Base-by-base conservation (phyloP, 2,888 invertebrate genomes). In the Drosophila paranaensis region DNA sequence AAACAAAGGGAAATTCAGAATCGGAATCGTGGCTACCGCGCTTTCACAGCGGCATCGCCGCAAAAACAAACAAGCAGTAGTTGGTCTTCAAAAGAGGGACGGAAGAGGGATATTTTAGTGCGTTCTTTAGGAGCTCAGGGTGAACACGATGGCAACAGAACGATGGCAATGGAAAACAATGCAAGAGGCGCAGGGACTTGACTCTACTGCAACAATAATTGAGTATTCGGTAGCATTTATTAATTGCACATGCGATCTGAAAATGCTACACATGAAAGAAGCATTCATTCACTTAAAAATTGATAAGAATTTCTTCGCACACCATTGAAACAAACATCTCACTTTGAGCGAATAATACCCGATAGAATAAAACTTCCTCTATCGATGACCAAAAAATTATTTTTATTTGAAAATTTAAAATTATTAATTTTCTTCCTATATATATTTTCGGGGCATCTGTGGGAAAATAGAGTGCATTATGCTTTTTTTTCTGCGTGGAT, bases 21-120 rank as follows among this genome's bases (percentile, higher is more conserved):
- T 77, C 71, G 61, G 72, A 77, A 84, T 91, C 90, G 90, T 90
- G 90, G 90, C 90, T 90, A 84, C 90, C 86, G 88, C 82, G 87
- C 81, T 90, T 91, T 91, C 91, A 90, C 90, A 90, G 82, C 77
- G 81, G 67, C 78, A 63, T 20, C 51, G 75, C 71, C 70, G 75
- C 71, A 63, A 74, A 76, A 78, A 74, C n/a, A 39, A 40, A 67
- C 27, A 37, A 43, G 77, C 77, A 68, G 77, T 67, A 67, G 77
- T 73, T 73, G 77, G 35, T 55, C 67, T 40, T 37, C 56, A 37
- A 35, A 10, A 14, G 35, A 16, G 68, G 25, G 35, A 11, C 0
- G 6, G 62, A 16, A 27, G 1, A 9, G 43, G 40, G 25, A n/a
- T 10, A 25, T 6, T 11, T n/a, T 11, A 30, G 25, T 35, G 48